Evolutionary conservation across 92 coral and sea anemone genomes (phyloP), one percentile per base, ranked within the genome.

Genomic region (Epizoanthus stellaris): DNA sequence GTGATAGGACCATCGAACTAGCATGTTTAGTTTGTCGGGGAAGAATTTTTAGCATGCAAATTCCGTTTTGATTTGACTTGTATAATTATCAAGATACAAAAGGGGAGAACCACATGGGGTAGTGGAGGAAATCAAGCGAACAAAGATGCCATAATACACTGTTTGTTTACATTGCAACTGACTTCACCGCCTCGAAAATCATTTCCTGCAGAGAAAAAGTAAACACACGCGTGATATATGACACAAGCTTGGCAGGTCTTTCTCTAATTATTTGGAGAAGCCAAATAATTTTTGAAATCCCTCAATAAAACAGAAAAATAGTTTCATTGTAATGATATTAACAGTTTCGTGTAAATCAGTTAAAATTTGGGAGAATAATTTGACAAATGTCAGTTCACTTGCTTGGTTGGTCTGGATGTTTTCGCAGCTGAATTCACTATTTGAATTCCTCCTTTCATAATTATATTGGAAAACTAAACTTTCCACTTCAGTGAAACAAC

Each of bases 21-120:
- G 12, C 39, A 40, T 13, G 56, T 76, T 58, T 6, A 36, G 21
- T 75, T 21, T 36, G 43, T n/a, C 34, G 36, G 13, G 14, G 80
- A 16, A 77, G 12, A 49, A 49, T n/a, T 6, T n/a, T 77, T 62
- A 2, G 70, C 14, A 2, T 19, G 17, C 60, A 47, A 81, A 76
- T 80, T 85, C 30, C 36, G 71, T 62, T 75, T 80, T 49, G 76
- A 68, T 80, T 81, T 85, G 74, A 65, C 64, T 84, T 57, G 62
- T 30, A 49, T 74, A 57, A 81, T 85, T 83, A 23, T 59, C 40
- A 16, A 67, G 66, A 85, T 20, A 85, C 77, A 80, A 81, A 87
- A 63, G 80, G 69, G 60, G 77, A 67, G 84, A 74, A 74, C 73
- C 68, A 13, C 75, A 67, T 62, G 73, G 60, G 61, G 87, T 54